These are phyloP conservation scores for Galaxea fascicularis DNA, from an alignment of 92 coral and sea anemone genomes.

Conservation along the genomic window DNA sequence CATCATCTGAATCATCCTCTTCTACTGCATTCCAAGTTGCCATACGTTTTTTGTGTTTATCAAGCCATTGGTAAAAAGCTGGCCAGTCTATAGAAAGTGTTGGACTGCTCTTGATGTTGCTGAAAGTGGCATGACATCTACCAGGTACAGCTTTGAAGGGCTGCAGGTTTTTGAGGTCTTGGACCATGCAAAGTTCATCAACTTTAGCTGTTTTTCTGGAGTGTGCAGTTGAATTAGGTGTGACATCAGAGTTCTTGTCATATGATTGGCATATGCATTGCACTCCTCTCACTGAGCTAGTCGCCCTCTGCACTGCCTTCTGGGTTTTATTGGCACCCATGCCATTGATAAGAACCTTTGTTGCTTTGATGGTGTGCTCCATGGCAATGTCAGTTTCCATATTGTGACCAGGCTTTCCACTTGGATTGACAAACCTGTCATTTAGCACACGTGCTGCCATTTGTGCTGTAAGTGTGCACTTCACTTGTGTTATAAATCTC, in stretches of 20 bases:
- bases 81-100: slow-evolving; percentile 27
- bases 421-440: slow-evolving; percentile 37
- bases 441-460: slow-evolving; percentile 34
- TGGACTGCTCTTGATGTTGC: slow-evolving; percentile 40
- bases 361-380: slow-evolving; percentile 36
- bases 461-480: slow-evolving; percentile 27
- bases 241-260: slow-evolving; percentile 20
- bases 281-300: slow-evolving; percentile 43
- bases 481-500: slow-evolving; percentile 35
- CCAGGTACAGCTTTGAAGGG: slow-evolving; percentile 36
- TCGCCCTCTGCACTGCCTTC: slow-evolving; percentile 34
- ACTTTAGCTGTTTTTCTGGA: slow-evolving; percentile 15
- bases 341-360: slow-evolving; percentile 35
- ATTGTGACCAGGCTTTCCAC: slow-evolving; percentile 46
- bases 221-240: slow-evolving; percentile 41
- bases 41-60: slow-evolving; percentile 32
- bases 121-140: slow-evolving; percentile 34
- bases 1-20: slow-evolving; percentile 18
- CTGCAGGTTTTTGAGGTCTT: slow-evolving; percentile 19
- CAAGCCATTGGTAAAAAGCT: slow-evolving; percentile 28
- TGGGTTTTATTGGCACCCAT: slow-evolving; percentile 48
- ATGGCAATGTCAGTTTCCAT: slow-evolving; percentile 42
- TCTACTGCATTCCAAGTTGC: slow-evolving; percentile 38
- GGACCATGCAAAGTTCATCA: slow-evolving; percentile 33
- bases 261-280: slow-evolving; percentile 33